Evolutionary conservation across 2,888 invertebrate genomes (phyloP).

Genomic region (Acrocyrtus sp.): DNA sequence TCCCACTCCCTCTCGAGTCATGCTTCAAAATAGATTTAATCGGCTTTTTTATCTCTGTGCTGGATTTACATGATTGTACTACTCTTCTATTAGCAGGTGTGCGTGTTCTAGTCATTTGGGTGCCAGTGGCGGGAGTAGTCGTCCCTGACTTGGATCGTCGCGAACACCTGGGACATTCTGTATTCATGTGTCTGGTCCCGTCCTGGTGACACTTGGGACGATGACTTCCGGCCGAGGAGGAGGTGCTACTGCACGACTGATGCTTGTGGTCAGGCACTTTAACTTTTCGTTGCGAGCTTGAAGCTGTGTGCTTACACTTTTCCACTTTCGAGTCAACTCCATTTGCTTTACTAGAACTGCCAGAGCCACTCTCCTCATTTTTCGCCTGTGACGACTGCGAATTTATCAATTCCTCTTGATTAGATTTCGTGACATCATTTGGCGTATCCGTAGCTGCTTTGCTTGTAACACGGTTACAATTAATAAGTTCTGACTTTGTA

Average conservation of each 20-base stretch:
- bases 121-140: conserved; percentile 51
- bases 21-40: conserved; percentile 62
- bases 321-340: not conserved
- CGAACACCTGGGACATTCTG: conserved; percentile 60
- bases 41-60: conserved; percentile 57
- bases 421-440: conserved; percentile 6
- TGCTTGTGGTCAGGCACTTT: not conserved
- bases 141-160: conserved; percentile 61
- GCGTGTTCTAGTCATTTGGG: conserved; percentile 43
- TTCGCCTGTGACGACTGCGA: not conserved
- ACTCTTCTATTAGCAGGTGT: conserved; percentile 53
- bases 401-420: not conserved
- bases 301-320: not conserved
- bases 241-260: not conserved
- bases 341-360: not conserved
- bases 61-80: conserved; percentile 58
- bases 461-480: too few relatives aligned
- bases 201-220: conserved; percentile 33
- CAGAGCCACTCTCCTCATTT: not conserved
- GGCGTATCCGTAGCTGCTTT: too few relatives aligned
- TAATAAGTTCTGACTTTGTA: conserved; percentile 34
- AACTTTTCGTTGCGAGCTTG: not conserved
- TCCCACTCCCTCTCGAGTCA: conserved; percentile 58
- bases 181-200: conserved; percentile 15
- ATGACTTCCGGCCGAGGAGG: conserved; percentile 19